Base-by-base conservation (phyloP, 2,888 invertebrate species). In the Ferrisia virgata region DNA sequence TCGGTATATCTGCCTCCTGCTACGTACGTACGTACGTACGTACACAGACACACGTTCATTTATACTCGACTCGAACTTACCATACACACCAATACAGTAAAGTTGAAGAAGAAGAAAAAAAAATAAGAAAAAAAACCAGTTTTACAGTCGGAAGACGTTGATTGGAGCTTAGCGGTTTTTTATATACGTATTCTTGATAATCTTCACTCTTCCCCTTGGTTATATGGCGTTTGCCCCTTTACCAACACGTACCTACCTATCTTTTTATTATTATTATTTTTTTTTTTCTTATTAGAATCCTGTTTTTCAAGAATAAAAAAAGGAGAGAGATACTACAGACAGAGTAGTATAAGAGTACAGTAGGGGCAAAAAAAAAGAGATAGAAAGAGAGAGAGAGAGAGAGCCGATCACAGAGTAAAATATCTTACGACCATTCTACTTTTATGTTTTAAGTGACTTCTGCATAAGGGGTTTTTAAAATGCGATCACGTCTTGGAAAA, bases 391-490 rank as follows among this genome's bases (percentile, higher is more conserved):
- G 53, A 53, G 53, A 6, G 2, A 53, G 53, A 4, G 5, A 53
- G 43, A 43, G 53, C 53, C 53, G 22, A n/a, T n/a, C 53, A 53
- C 22, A 40, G 40, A 22, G 53, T 53, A 53, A 76, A 76, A 76
- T 76, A 76, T 76, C 72, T 76, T 76, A 69, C 72, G 36, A 36
- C 72, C 36, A 76, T 76, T 76, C 72, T 76, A 76, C 33, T 76
- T 76, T 76, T 76, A 36, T 76, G 36, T 36, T 76, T 76, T 76
- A 76, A 76, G 72, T 36, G 72, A 76, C 72, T 76, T 76, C 72
- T 76, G 72, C 72, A 76, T 76, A 76, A 76, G 72, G 31, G 72
- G 72, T 76, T 76, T 76, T 76, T 76, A 76, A 76, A 76, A 76
- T 76, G 72, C 72, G 72, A 76, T 76, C 72, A 36, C 72, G 33